Percentiles rank a stretch among this genome's conserved stretches.
These are phyloP conservation scores for Hirudinaria manillensis DNA, from an alignment of 2,888 invertebrate genomes.

Conservation along the genomic window DNA sequence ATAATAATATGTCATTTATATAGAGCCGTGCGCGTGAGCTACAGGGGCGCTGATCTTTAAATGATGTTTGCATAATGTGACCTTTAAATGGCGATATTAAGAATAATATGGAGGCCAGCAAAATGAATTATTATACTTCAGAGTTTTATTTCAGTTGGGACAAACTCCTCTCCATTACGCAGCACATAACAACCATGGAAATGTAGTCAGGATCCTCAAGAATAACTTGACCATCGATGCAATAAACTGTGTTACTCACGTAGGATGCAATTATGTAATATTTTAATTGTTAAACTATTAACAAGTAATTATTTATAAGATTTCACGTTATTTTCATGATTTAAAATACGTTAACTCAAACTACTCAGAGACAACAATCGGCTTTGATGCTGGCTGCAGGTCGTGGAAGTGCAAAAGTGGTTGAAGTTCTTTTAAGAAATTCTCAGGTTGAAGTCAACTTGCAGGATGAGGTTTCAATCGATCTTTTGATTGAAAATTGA, in stretches of 20 bases:
- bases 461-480: not conserved
- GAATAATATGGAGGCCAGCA: too few relatives aligned
- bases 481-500: not conserved
- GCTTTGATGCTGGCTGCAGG: conserved; percentile 93
- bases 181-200: conserved; percentile 74
- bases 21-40: too few relatives aligned
- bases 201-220: conserved; percentile 65
- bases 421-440: conserved; percentile 71
- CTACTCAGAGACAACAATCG: conserved; percentile 72
- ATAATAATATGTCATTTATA: too few relatives aligned
- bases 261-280: not conserved
- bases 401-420: conserved; percentile 95
- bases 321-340: not conserved
- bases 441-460: conserved; percentile 51
- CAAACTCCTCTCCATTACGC: conserved; percentile 88
- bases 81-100: too few relatives aligned
- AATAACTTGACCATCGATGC: not conserved
- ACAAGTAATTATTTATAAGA: not conserved
- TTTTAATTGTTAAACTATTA: too few relatives aligned
- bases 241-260: not conserved
- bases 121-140: too few relatives aligned
- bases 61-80: too few relatives aligned
- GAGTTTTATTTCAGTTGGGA: conserved; percentile 48
- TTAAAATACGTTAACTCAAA: not conserved
- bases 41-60: too few relatives aligned